Conservation (phyloP, 2,888 invertebrate genomes). For the Actias luna region DNA sequence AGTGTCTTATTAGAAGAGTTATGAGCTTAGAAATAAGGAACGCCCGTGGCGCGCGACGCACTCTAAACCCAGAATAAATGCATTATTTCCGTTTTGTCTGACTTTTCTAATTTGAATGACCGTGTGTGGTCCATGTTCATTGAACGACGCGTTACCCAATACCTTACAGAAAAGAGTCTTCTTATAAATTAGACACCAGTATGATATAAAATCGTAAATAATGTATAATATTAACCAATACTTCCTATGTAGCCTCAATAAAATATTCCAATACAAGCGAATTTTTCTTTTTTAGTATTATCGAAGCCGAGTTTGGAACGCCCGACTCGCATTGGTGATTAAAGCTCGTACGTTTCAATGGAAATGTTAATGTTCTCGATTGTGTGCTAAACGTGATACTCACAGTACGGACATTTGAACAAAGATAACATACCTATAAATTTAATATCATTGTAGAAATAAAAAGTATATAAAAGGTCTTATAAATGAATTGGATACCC, state of each 20-base stretch:
- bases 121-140: slow-evolving; percentile 72
- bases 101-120: slow-evolving; percentile 71
- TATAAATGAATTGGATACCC: slow-evolving; percentile 65
- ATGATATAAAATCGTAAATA: slow-evolving; percentile 42
- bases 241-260: slow-evolving; percentile 23
- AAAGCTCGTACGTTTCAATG: slow-evolving; percentile 61
- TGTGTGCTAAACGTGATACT: slow-evolving; percentile 72
- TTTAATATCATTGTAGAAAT: slow-evolving; percentile 55
- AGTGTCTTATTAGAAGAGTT: slow-evolving; percentile 75
- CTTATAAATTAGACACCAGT: slow-evolving; percentile 54
- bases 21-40: slow-evolving; percentile 67
- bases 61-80: slow-evolving; percentile 67
- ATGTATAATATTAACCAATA: slow-evolving; percentile 41
- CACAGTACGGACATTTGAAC: slow-evolving; percentile 60
- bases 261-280: slow-evolving; percentile 18
- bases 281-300: slow-evolving; percentile 13
- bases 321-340: slow-evolving; percentile 51
- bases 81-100: slow-evolving; percentile 72
- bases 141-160: slow-evolving; percentile 58
- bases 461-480: slow-evolving; percentile 60
- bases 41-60: slow-evolving; percentile 67
- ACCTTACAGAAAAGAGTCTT: slow-evolving; percentile 45
- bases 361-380: slow-evolving; percentile 73
- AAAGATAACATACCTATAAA: slow-evolving; percentile 69
- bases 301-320: slow-evolving; percentile 36